Percentiles rank a stretch among this genome's conserved stretches.
Evolutionary conservation across 2,113 vertebrate genomes (phyloP).

Genomic region (Corydoras maculifer): DNA sequence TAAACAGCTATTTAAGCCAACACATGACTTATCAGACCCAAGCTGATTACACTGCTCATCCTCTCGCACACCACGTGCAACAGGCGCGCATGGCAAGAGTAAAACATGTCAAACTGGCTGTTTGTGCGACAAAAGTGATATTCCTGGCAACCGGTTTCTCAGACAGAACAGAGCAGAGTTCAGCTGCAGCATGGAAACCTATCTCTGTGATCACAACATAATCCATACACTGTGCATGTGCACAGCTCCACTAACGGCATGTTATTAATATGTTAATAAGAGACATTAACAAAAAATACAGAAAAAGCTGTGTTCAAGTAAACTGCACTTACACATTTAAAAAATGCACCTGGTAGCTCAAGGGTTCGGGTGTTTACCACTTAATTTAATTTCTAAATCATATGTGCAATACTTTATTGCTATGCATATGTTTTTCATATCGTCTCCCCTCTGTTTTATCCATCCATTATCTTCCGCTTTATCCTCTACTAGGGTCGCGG

Average conservation of each 20-base stretch:
- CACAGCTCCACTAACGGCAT: neutral
- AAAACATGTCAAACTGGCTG: slow-evolving; percentile 5
- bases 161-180: neutral
- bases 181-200: neutral
- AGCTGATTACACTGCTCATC: slow-evolving; percentile 16
- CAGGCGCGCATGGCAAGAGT: slow-evolving; percentile 12
- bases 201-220: slow-evolving; percentile 2
- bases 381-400: too few relatives aligned
- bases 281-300: too few relatives aligned
- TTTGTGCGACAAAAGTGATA: slow-evolving; percentile 24
- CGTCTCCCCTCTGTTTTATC: too few relatives aligned
- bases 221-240: neutral
- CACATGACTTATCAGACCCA: neutral
- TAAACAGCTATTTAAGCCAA: neutral
- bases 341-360: too few relatives aligned
- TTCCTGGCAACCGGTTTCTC: slow-evolving; percentile 43
- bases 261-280: neutral
- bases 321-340: too few relatives aligned
- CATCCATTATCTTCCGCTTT: too few relatives aligned
- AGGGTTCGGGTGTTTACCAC: too few relatives aligned
- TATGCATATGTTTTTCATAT: too few relatives aligned
- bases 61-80: slow-evolving; percentile 11
- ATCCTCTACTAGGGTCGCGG: too few relatives aligned
- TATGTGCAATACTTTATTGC: too few relatives aligned
- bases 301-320: too few relatives aligned